Evolutionary conservation across 2,113 vertebrate genomes (phyloP).

Genomic region (Prietella phreatophila): DNA sequence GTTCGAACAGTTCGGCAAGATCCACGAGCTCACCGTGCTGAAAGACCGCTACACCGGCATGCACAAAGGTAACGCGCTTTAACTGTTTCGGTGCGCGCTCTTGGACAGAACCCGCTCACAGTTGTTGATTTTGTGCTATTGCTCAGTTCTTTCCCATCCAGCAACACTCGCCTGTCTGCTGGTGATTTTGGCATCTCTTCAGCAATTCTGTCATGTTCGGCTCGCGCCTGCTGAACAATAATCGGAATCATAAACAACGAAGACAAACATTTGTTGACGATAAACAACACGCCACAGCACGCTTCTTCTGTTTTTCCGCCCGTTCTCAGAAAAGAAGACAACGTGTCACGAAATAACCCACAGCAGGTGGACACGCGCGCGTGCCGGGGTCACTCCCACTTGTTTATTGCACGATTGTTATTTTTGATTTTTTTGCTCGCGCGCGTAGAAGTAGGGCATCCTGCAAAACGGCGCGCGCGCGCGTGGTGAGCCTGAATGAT

Average conservation of each 20-base stretch:
- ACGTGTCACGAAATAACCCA: not conserved
- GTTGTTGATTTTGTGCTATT: not conserved
- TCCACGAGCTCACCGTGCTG: constrained; percentile 55
- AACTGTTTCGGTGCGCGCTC: not conserved
- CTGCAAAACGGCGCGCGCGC: not conserved
- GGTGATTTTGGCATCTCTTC: not conserved
- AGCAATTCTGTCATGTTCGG: not conserved
- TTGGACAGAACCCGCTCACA: not conserved
- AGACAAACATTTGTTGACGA: not conserved
- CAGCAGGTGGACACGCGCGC: not conserved
- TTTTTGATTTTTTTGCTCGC: not conserved
- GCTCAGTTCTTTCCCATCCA: not conserved
- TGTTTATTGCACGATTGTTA: constrained; percentile 13
- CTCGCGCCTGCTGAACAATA: not conserved
- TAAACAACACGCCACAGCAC: not conserved
- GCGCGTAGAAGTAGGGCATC: constrained; percentile 45
- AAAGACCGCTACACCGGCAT: constrained; percentile 57
- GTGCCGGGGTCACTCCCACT: constrained; percentile 42
- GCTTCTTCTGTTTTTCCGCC: not conserved
- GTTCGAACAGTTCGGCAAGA: constrained; percentile 54
- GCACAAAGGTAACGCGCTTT: constrained; percentile 52
- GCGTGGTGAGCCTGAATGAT: constrained; percentile 3
- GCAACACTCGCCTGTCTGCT: not conserved
- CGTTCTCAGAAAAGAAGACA: not conserved
- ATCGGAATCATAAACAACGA: not conserved